A percentile compares a stretch with the other conserved stretches of the same genome.
Conservation (phyloP, 2,113 vertebrate species). For the Rhinolophus sinicus region DNA sequence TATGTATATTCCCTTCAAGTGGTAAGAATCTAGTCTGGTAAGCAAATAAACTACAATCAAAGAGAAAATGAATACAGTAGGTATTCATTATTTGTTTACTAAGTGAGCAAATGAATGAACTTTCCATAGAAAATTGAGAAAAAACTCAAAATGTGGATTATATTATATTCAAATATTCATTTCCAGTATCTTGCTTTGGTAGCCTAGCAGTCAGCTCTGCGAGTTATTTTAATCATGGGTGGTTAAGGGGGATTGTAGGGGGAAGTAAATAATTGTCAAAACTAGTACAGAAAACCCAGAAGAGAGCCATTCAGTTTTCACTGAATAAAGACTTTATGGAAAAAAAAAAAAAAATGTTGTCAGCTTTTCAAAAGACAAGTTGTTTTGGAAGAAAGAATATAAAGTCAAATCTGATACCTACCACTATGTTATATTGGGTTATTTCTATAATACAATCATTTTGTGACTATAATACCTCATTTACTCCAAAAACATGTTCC, state of each 20-base stretch:
- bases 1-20: background rate
- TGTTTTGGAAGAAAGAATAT: background rate
- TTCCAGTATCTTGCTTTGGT: background rate
- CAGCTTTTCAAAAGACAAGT: background rate
- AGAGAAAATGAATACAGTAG: background rate
- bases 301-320: background rate
- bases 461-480: background rate
- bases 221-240: conserved; percentile 1
- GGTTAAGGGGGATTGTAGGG: background rate
- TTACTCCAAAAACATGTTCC: background rate
- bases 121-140: conserved; percentile 16
- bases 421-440: background rate
- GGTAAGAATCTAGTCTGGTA: background rate
- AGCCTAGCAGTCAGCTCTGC: background rate
- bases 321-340: background rate
- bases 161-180: background rate
- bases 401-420: background rate
- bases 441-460: background rate
- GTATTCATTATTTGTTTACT: background rate
- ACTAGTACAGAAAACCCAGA: background rate
- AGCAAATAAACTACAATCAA: background rate
- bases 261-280: background rate
- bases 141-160: background rate
- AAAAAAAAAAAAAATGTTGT: background rate
- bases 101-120: background rate